Evolutionary conservation across 2,888 invertebrate species (phyloP).

Genomic region (Sphaeridia pumilis): DNA sequence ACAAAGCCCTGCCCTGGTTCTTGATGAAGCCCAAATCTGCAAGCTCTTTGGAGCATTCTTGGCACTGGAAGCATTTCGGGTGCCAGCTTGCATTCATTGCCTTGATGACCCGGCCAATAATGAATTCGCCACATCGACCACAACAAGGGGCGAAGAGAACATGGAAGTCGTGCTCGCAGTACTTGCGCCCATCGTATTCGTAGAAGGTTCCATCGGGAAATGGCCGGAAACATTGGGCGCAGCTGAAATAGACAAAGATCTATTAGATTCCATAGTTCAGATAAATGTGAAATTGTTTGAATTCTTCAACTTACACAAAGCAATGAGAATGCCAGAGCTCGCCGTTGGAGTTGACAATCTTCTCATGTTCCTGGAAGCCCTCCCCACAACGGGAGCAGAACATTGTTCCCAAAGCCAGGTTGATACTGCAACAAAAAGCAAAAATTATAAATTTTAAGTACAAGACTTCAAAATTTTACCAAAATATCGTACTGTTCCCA

Average conservation of each 20-base stretch:
- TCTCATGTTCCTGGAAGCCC: constrained; percentile 91
- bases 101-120: constrained; percentile 97
- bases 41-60: constrained; percentile 78
- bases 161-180: constrained; percentile 98
- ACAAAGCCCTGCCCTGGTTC: constrained; percentile 69
- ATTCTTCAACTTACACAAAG: constrained; percentile 66
- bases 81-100: constrained; percentile 99
- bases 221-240: constrained; percentile 96
- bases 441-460: neutral
- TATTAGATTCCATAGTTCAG: neutral
- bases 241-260: constrained; percentile 46
- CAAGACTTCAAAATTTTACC: neutral
- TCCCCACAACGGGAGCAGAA: constrained; percentile 91
- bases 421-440: constrained; percentile 40
- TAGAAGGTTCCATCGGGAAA: constrained; percentile 97
- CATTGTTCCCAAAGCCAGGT: constrained; percentile 82
- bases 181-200: constrained; percentile 97
- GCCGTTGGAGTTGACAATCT: constrained; percentile 96
- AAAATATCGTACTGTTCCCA: constrained; percentile 24
- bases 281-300: neutral
- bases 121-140: constrained; percentile 75
- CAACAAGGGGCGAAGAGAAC: constrained; percentile 89
- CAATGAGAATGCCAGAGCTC: constrained; percentile 98
- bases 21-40: constrained; percentile 97
- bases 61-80: constrained; percentile 93